Conservation (phyloP, 2,888 invertebrate species). For the Cheilosia scutellata region DNA sequence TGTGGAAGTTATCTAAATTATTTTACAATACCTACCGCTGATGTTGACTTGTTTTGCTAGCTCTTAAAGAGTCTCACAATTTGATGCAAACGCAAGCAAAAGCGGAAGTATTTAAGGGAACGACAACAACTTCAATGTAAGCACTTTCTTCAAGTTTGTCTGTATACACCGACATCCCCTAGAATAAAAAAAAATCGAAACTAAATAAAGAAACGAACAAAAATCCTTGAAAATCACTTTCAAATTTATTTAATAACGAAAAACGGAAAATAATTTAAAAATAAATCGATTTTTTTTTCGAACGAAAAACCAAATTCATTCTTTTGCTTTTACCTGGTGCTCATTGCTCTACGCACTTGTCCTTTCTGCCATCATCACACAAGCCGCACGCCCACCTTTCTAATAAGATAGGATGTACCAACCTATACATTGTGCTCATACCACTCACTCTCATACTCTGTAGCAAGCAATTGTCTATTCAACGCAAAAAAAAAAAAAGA, state of each 20-base stretch:
- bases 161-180: conserved; percentile 19
- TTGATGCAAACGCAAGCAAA: neutral
- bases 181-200: conserved; percentile 45
- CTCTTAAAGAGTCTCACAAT: conserved; percentile 7
- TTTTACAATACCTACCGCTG: neutral
- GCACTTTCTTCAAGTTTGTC: conserved; percentile 52
- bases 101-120: conserved; percentile 3
- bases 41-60: neutral
- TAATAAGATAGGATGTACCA: neutral
- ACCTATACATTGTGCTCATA: neutral
- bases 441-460: conserved; percentile 13
- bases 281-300: conserved; percentile 70
- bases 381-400: neutral
- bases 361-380: conserved; percentile 38
- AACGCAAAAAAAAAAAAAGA: conserved; percentile 51
- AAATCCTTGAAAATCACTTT: conserved; percentile 70
- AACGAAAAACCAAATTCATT: conserved; percentile 44
- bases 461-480: conserved; percentile 75
- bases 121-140: conserved; percentile 30
- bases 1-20: neutral
- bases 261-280: conserved; percentile 74
- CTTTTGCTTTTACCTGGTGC: conserved; percentile 66
- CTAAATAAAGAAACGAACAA: conserved; percentile 35
- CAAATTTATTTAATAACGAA: conserved; percentile 71
- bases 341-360: conserved; percentile 70